Conservation (phyloP, 2,888 invertebrate species). For the Pristionchus exspectatus region DNA sequence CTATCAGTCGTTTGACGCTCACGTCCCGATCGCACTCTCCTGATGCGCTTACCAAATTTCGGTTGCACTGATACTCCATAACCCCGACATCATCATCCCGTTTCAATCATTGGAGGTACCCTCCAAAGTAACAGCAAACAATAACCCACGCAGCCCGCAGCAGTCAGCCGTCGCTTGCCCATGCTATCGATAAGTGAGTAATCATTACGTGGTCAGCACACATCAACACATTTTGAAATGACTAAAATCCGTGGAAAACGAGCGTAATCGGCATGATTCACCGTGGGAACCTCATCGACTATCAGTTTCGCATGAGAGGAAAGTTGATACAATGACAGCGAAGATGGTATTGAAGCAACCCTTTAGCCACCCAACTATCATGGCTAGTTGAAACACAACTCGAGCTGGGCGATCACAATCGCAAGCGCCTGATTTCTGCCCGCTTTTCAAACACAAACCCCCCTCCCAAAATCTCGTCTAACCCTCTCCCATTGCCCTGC, state of each 20-base stretch:
- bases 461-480: neutral
- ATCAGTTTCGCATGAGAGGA: neutral
- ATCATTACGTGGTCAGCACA: too few species aligned
- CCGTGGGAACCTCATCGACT: neutral
- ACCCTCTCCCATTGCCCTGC: neutral
- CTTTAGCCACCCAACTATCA: neutral
- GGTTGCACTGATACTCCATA: neutral
- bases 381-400: neutral
- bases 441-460: too few species aligned
- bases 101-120: too few species aligned
- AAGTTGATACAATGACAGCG: neutral
- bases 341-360: neutral
- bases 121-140: neutral
- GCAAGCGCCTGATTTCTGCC: too few species aligned
- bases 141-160: neutral
- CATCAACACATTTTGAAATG: too few species aligned
- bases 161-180: neutral
- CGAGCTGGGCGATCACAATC: too few species aligned
- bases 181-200: too few species aligned
- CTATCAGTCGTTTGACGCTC: neutral
- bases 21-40: too few species aligned
- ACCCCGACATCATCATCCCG: neutral
- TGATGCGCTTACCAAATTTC: too few species aligned
- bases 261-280: neutral
- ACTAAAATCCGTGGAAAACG: neutral